phyloP scores from a whole-genome alignment of 2,797 vertebrate genomes.

The Emydoidea blandingii region DNA sequence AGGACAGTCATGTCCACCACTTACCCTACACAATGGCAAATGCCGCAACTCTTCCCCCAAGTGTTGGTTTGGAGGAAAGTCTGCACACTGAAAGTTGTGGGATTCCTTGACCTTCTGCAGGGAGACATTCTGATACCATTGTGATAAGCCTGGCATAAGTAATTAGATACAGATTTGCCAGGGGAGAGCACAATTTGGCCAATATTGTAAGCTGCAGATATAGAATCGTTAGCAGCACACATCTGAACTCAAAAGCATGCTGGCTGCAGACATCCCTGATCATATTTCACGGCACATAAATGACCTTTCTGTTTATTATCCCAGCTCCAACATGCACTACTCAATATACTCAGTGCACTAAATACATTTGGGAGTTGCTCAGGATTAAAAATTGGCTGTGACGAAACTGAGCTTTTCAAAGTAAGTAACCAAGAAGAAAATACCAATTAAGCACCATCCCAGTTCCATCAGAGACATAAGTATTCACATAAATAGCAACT shows the following conservation, averaged over 20 bases:
- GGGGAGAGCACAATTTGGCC: neutral
- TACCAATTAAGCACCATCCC: neutral
- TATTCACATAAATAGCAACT: fast-evolving
- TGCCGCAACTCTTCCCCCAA: neutral
- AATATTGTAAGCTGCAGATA: neutral
- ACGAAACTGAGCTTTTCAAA: constrained; percentile 33
- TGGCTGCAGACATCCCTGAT: neutral
- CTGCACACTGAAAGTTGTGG: neutral
- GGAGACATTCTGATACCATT: neutral
- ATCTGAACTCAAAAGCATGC: neutral
- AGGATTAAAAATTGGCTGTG: constrained; percentile 21
- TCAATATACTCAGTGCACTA: neutral
- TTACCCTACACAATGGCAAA: neutral
- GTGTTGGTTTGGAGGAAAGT: neutral
- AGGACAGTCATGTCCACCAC: neutral
- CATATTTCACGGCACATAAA: neutral
- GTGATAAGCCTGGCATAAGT: neutral
- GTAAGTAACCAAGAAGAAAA: constrained; percentile 13
- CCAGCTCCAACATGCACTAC: neutral
- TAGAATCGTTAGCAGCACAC: neutral
- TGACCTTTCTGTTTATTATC: constrained; percentile 6
- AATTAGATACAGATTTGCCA: neutral
- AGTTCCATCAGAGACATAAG: neutral
- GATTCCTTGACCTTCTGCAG: neutral
- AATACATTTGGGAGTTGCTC: neutral